Evolutionary conservation across 1,140 invertebrate genomes (phyloP).

Genomic region (Holcopasites calliopsidis): DNA sequence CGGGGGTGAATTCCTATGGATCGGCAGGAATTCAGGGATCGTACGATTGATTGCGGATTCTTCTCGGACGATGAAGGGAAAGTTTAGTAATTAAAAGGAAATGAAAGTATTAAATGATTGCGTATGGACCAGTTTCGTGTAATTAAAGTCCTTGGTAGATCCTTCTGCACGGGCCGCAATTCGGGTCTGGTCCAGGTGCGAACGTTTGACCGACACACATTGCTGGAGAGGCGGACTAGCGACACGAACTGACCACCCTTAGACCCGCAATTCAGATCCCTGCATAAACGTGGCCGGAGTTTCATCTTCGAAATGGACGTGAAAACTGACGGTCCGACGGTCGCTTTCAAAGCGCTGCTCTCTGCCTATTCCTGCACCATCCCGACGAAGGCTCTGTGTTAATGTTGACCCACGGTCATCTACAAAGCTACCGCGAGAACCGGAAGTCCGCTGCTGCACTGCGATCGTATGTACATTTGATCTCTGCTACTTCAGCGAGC

Average conservation of each 20-base stretch:
- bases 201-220: background rate
- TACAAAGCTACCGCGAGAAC: conserved; percentile 3
- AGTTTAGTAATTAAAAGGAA: too few species aligned
- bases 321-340: background rate
- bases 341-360: conserved; percentile 18
- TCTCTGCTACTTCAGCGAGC: background rate
- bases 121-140: too few species aligned
- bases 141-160: too few species aligned
- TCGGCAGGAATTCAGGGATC: background rate
- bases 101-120: too few species aligned
- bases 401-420: conserved; percentile 24
- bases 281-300: background rate
- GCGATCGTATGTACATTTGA: background rate
- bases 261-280: conserved; percentile 15
- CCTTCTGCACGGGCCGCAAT: too few species aligned
- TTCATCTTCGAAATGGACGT: conserved; percentile 31
- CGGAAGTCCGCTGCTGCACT: background rate
- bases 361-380: background rate
- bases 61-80: too few species aligned
- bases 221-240: background rate
- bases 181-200: background rate
- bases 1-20: background rate
- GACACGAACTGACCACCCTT: background rate
- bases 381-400: background rate
- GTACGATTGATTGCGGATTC: background rate